These are phyloP conservation scores for Tortricodes alternella DNA, from an alignment of 2,888 invertebrate genomes.

Conservation along the genomic window DNA sequence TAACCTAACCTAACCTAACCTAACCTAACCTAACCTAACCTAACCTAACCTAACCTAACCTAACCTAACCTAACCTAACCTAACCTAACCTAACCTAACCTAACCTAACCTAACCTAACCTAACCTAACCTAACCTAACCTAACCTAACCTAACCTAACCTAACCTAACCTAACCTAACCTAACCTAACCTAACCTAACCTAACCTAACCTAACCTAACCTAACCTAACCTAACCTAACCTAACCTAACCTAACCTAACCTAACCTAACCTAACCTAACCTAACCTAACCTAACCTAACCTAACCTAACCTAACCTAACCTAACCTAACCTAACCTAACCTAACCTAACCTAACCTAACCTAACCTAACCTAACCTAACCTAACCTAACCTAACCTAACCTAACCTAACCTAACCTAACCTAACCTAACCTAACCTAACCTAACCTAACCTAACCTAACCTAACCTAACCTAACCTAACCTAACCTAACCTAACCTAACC, in stretches of 20 bases:
- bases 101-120: not conserved
- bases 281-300: not conserved
- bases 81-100: not conserved
- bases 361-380: not conserved
- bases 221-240: not conserved
- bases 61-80: not conserved
- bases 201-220: not conserved
- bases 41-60: not conserved
- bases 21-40: not conserved
- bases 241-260: not conserved
- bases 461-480: not conserved
- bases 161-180: not conserved
- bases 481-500: not conserved
- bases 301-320: not conserved
- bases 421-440: not conserved
- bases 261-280: not conserved
- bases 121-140: not conserved
- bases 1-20: not conserved
- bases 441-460: not conserved
- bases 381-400: not conserved
- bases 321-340: not conserved
- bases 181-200: not conserved
- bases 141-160: not conserved
- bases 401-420: not conserved
- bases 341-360: not conserved